Conservation (phyloP, 2,113 vertebrate species). For the Oceanites oceanicus region DNA sequence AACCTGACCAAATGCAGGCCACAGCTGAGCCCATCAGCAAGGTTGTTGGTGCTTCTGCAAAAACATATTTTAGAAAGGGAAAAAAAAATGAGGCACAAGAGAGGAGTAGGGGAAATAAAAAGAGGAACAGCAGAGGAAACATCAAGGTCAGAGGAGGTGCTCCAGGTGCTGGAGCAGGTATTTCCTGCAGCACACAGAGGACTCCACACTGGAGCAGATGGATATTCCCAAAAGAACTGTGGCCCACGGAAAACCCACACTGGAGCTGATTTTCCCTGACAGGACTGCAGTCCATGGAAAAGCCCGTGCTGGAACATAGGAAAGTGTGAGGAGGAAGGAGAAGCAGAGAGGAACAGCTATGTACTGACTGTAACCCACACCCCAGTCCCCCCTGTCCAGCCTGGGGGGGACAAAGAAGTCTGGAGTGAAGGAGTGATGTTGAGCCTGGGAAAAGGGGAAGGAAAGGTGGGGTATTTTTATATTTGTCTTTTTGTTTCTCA, state of each 20-base stretch:
- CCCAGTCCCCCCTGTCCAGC: too few species aligned
- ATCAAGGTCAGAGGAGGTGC: background rate
- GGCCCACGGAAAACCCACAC: background rate
- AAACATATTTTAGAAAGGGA: background rate
- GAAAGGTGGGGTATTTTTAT: background rate
- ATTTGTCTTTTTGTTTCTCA: background rate
- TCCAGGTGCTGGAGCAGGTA: background rate
- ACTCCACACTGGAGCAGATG: background rate
- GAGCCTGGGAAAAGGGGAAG: background rate
- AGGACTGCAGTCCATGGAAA: background rate
- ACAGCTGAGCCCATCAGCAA: background rate
- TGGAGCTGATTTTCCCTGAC: background rate
- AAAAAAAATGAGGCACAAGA: background rate
- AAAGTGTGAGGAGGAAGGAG: background rate
- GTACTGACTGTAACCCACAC: background rate
- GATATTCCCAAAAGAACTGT: background rate
- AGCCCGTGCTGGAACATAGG: background rate
- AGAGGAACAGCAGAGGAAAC: background rate
- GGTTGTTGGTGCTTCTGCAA: background rate
- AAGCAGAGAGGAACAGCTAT: background rate
- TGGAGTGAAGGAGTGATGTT: background rate
- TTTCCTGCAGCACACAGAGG: background rate
- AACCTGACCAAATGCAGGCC: background rate
- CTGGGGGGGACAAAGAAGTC: background rate
- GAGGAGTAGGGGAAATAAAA: background rate